Base-by-base conservation (phyloP, 2,113 vertebrate genomes). In the Ammodytes dubius region DNA sequence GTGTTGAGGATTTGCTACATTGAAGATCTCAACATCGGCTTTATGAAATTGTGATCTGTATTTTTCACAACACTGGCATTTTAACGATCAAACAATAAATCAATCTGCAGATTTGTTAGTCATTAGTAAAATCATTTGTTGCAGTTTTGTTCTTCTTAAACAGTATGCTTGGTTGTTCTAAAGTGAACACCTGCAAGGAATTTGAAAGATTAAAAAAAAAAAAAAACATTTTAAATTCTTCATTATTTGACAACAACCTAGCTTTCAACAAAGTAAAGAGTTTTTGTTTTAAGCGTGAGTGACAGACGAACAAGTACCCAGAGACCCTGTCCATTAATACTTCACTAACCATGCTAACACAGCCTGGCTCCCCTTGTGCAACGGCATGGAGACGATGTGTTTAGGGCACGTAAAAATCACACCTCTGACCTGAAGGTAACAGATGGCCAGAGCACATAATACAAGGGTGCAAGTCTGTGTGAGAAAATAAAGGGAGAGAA, bases 351-450 rank as follows among this genome's bases (percentile, higher is more conserved):
- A 54, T 63, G 42, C 57, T 9, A 49, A 45, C 66, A 46, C 67
- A 69, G 77, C 61, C 50, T 14, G 69, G 12, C 65, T 78, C 47
- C 9, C 77, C 67, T 66, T 45, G 75, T 37, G 3, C 15, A 9
- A 46, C 58, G 70, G 74, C 64, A 64, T 53, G 76, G 73, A 74
- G 76, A 67, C 46, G 80, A 86, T 82, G 83, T 61, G 75, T 64
- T 81, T 69, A 40, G 64, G 75, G 74, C 58, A 66, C 3, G 45
- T 53, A 52, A 54, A 42, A 70, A 46, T 85, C 75, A 84, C 68
- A 85, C 77, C 74, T 71, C 70, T 83, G 86, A 91, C 86, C 87
- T 76, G 81, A 66, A 86, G 80, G 78, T 81, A 89, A 82, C 90
- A 92, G 85, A 90, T 92, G 92, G 88, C 49, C 72, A 40, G 50